phyloP scores from a whole-genome alignment of 2,888 invertebrate genomes.

The Cheilosia scutellata region DNA sequence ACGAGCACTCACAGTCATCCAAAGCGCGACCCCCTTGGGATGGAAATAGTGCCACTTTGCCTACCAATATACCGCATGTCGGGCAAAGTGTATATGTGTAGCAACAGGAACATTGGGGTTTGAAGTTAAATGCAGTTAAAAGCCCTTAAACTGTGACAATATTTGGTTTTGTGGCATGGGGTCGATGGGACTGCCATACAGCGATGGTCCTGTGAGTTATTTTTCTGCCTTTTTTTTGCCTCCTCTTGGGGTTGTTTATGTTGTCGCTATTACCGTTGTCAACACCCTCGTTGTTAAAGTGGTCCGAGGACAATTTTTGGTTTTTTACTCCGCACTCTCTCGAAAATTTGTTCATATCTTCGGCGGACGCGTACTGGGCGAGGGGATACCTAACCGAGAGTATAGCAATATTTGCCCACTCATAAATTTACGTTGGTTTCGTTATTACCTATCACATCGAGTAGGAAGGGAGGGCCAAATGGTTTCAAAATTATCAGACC shows the following conservation, averaged over 20 bases:
- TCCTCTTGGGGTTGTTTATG: slow-evolving; percentile 61
- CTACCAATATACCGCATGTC: slow-evolving; percentile 32
- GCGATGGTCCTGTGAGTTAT: slow-evolving; percentile 23
- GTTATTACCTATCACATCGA: slow-evolving; percentile 66
- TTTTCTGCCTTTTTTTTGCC: slow-evolving; percentile 3
- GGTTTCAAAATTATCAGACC: slow-evolving; percentile 52
- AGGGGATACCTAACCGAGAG: slow-evolving; percentile 45
- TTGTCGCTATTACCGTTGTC: slow-evolving; percentile 69
- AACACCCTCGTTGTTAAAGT: slow-evolving; percentile 70
- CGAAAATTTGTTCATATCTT: slow-evolving; percentile 52
- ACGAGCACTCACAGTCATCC: slow-evolving; percentile 29
- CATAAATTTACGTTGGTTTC: slow-evolving; percentile 73
- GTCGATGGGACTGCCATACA: slow-evolving; percentile 33
- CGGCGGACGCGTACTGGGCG: slow-evolving; percentile 12
- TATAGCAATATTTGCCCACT: slow-evolving; percentile 68
- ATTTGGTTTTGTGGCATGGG: slow-evolving; percentile 67
- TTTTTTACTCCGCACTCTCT: slow-evolving; percentile 30
- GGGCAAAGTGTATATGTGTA: slow-evolving; percentile 19
- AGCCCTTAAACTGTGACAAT: slow-evolving; percentile 70
- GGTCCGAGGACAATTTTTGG: slow-evolving; percentile 61
- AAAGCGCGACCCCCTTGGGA: slow-evolving; percentile 11
- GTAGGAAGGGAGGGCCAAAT: slow-evolving; percentile 41
- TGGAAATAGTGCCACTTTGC: slow-evolving; percentile 39
- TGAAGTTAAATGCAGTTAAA: slow-evolving; percentile 72
- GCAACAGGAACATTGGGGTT: slow-evolving; percentile 37